Base-by-base conservation (phyloP, 1,140 invertebrate species). In the Lordiphosa mommai region DNA sequence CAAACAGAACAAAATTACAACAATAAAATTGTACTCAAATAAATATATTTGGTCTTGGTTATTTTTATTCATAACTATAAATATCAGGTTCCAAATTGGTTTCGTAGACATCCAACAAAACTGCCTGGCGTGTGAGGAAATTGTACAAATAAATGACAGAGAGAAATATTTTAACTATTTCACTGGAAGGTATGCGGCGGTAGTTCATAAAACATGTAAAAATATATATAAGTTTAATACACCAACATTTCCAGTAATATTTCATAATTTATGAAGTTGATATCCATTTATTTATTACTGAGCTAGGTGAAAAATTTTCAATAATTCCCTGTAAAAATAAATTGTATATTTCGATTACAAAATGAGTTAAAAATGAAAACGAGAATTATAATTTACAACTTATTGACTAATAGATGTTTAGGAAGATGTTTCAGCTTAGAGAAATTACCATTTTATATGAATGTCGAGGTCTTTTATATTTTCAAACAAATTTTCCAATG, bases 221-320 rank as follows among this genome's bases (percentile, higher is more conserved):
- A 7, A 4, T 10, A 16, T 10, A 8, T 40, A 12, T 30, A 32
- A 20, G 5, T 27, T 51, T 10, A 9, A 0, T 1, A 5, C 38
- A 7, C 8, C 34, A 2, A 38, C 27, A 8, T 51, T 51, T n/a
- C 48, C 48, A n/a, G 48, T 51, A 2, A 13, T 51, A 10, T 51
- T 51, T 4, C n/a, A 51, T 16, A 29, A 51, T 20, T 30, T 51
- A 13, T 14, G 34, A 1, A 27, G 20, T 3, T 10, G 36, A 27
- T 17, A 23, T 30, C 2, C 20, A 29, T 17, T 51, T 51, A 29
- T 51, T 51, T 14, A 1, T 51, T 1, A 38, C 16, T 9, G 33
- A 36, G 8, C 4, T 50, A 12, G 33, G 36, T 9, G 12, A 32
- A 2, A 10, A 51, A 8, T n/a, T 32, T 4, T 9, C 38, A 17